Percentiles rank a stretch among this genome's conserved stretches.
Evolutionary conservation across 1,140 invertebrate genomes (phyloP).

Genomic region (Zaprionus davidi): DNA sequence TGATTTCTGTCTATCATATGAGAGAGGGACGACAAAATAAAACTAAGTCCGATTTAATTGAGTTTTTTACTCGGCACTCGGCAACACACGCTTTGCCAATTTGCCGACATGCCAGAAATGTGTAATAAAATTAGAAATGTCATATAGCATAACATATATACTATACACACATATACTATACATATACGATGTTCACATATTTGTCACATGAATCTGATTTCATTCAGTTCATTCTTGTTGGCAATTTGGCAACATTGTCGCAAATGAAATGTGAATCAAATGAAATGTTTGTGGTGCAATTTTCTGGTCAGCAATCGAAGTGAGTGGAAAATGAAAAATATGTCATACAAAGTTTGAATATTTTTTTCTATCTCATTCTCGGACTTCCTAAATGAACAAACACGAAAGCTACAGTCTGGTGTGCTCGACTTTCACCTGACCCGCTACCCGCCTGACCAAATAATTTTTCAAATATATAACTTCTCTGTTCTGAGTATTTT

Average conservation of each 20-base stretch:
- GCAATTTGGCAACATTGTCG: constrained; percentile 50
- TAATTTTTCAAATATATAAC: no score
- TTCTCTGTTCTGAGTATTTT: no score
- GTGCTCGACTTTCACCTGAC: no score
- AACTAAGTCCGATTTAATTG: constrained; percentile 80
- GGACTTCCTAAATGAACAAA: no score
- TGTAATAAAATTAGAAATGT: constrained; percentile 64
- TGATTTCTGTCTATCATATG: constrained; percentile 61
- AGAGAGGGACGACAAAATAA: constrained; percentile 57
- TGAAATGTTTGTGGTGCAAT: constrained; percentile 44
- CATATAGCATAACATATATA: background rate
- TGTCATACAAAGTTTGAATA: background rate
- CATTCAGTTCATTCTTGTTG: constrained; percentile 46
- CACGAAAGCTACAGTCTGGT: no score
- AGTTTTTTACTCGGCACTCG: constrained; percentile 64
- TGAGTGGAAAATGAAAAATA: background rate
- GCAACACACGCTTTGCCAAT: constrained; percentile 35
- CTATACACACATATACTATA: background rate
- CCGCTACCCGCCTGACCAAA: no score
- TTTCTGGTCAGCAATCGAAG: constrained; percentile 16
- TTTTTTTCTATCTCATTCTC: no score
- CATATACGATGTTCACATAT: constrained; percentile 45
- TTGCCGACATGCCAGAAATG: constrained; percentile 52
- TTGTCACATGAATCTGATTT: constrained; percentile 72
- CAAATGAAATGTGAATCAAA: constrained; percentile 50